Evolutionary conservation across 2,888 invertebrate genomes (phyloP).

Genomic region (Hyles lineata): DNA sequence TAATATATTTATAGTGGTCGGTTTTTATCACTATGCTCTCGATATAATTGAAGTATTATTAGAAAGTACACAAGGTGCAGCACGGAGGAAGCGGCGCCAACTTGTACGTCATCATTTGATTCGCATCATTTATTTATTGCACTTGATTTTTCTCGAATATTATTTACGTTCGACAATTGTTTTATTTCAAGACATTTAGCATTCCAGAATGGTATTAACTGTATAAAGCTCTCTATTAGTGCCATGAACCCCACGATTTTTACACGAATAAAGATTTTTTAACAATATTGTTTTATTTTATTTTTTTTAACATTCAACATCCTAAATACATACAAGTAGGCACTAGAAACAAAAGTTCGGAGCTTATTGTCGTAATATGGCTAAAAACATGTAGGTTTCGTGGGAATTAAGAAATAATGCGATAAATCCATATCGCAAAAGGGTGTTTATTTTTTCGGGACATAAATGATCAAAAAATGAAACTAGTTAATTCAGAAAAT

Average conservation of each 20-base stretch:
- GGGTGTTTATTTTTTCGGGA: background rate
- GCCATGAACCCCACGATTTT: constrained; percentile 35
- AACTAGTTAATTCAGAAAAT: background rate
- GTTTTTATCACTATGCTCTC: no score
- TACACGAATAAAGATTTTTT: constrained; percentile 25
- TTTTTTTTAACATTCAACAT: background rate
- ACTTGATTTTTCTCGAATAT: constrained; percentile 2
- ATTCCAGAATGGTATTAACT: constrained; percentile 28
- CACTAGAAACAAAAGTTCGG: no score
- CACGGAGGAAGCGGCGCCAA: background rate
- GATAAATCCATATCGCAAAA: background rate
- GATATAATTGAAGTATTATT: background rate
- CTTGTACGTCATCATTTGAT: constrained; percentile 28
- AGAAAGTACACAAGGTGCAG: background rate
- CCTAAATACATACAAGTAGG: no score
- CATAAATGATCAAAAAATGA: background rate
- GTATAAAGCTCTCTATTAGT: constrained; percentile 40
- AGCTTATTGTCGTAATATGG: no score
- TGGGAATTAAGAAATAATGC: background rate
- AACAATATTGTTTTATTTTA: constrained; percentile 12
- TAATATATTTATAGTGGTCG: no score
- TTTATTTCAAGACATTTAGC: constrained; percentile 15
- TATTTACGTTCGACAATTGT: constrained; percentile 9
- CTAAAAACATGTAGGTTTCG: no score
- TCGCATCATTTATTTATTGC: constrained; percentile 30